Base-by-base conservation (phyloP, 2,113 vertebrate genomes). In the Gambusia holbrooki region DNA sequence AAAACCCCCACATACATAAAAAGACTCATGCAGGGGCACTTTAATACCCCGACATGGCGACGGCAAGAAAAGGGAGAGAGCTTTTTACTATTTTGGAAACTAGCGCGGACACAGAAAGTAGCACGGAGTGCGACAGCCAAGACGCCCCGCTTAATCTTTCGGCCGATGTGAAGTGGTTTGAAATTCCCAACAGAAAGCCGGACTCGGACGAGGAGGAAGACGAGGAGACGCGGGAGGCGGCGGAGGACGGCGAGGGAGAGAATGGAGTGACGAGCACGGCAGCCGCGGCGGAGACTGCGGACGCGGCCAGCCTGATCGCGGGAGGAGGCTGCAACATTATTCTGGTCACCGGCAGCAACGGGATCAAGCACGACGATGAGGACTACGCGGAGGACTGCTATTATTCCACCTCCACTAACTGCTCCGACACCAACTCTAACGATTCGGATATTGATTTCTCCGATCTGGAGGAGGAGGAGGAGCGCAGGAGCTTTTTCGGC, bases 21-120 rank as follows among this genome's bases (percentile, higher is more conserved):
- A 92, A 94, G 93, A 95, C 94, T 94, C 93, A 95, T 95, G 95
- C 94, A 94, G 94, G 94, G 94, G 93, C 93, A 94, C 93, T 94
- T 94, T 92, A 94, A 94, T 92, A 92, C 93, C 93, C 93, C 93
- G 95, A 95, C 94, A 95, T 95, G 95, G 95, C 94, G 92, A 93
- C 92, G 94, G 94, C 94, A 94, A 94, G 95, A 92, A 94, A 94
- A 92, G 93, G 91, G 92, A 93, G 94, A 92, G 94, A 95, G 94
- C 94, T 95, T 94, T 95, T 95, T 93, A 95, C 94, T 92, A 93
- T 95, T 94, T 94, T 95, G 94, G 95, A 95, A 93, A 95, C 95
- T 86, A 95, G 92, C 92, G 92, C 94, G 91, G 95, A 95, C 92
- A 76, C 94, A 87, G 94, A 95, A 92, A 94, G 92, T 90, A 86